Evolutionary conservation across 2,797 vertebrate genomes (phyloP).

Genomic region (Coregonus sp.): DNA sequence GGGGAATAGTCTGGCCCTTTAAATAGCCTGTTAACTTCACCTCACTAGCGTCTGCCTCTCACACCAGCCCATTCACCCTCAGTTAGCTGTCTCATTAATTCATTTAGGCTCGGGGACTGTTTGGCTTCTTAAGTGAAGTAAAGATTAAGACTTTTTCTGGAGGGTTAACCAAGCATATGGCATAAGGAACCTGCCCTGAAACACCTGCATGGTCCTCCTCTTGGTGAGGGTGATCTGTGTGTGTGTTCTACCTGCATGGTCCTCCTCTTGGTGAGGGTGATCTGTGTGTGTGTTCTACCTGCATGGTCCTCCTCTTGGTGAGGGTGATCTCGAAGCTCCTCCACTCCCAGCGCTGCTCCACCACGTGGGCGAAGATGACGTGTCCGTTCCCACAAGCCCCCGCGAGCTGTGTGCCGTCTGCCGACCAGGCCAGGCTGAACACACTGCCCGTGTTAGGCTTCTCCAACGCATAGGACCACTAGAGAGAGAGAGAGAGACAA

Average conservation of each 20-base stretch:
- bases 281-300: slow-evolving; percentile 74
- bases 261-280: background rate
- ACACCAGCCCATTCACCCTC: slow-evolving; percentile 13
- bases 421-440: slow-evolving; percentile 90
- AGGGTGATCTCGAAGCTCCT: slow-evolving; percentile 90
- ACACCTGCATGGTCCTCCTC: background rate
- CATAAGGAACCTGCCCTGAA: background rate
- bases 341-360: slow-evolving; percentile 96
- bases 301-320: slow-evolving; percentile 92
- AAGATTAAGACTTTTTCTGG: background rate
- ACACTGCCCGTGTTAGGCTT: slow-evolving; percentile 94
- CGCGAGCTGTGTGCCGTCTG: slow-evolving; percentile 92
- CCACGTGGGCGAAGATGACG: slow-evolving; percentile 93
- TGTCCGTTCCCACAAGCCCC: slow-evolving; percentile 95
- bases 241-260: background rate
- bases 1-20: slow-evolving; percentile 33
- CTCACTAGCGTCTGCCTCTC: slow-evolving; percentile 21
- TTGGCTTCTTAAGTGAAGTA: slow-evolving; percentile 15
- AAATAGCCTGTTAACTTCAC: slow-evolving; percentile 27
- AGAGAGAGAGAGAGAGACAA: slow-evolving; percentile 7
- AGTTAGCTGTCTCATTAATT: slow-evolving; percentile 14
- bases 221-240: background rate
- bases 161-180: slow-evolving; percentile 1
- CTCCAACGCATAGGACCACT: slow-evolving; percentile 97
- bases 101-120: slow-evolving; percentile 20